A percentile compares a stretch with the other conserved stretches of the same genome.
Evolutionary conservation across 2,888 invertebrate species (phyloP).

Genomic region (Pachydiplax longipennis): DNA sequence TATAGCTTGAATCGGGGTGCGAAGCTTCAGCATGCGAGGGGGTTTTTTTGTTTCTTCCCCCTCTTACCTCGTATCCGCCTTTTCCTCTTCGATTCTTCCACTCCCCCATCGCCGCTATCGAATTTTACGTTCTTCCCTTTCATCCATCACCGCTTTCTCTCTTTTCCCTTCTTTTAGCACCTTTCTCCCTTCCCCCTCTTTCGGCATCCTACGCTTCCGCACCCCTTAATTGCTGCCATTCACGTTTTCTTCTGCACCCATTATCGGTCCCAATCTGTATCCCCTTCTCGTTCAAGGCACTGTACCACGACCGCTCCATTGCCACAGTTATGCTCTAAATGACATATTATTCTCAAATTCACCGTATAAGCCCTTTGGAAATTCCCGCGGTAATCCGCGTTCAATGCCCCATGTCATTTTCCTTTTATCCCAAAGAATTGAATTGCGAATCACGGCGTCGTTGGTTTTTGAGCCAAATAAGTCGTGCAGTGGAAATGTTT

Average conservation of each 20-base stretch:
- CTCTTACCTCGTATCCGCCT: not conserved
- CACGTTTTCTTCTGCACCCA: not conserved
- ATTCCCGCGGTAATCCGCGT: no score
- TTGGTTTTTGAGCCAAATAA: no score
- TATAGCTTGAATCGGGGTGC: not conserved
- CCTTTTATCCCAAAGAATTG: no score
- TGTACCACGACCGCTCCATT: no score
- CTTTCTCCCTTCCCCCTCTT: not conserved
- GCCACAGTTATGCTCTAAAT: no score
- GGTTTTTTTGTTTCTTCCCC: not conserved
- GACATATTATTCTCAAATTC: no score
- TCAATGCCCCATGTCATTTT: no score
- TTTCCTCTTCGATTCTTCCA: not conserved
- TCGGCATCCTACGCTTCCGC: not conserved
- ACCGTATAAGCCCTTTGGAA: no score
- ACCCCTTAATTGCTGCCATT: not conserved
- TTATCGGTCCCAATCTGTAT: not conserved
- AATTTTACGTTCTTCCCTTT: not conserved
- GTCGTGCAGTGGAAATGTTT: no score
- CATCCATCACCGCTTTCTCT: not conserved
- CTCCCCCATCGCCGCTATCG: not conserved
- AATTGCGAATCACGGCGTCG: no score
- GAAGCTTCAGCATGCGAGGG: not conserved
- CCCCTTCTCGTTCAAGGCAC: not conserved
- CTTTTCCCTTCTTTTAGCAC: not conserved